Evolutionary conservation across 2,888 invertebrate species (phyloP), one percentile per base, ranked within the genome.

Genomic region (Nasonia oneida): DNA sequence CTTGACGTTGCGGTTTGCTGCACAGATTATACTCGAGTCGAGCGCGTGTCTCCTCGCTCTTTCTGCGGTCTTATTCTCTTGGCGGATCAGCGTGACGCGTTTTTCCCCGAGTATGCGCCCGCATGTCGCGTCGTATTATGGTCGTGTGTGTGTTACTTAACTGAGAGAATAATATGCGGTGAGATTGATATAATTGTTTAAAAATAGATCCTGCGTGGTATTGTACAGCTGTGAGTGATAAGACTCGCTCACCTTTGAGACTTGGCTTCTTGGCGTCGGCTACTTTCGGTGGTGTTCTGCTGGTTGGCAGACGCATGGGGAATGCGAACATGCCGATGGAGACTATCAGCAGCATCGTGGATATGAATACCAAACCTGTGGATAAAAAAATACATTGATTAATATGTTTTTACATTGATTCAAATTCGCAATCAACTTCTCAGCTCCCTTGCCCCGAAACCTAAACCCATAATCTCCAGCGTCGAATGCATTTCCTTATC

Each of bases 241-340:
- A 18, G 18, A 3, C 0, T 14, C 8, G 87, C 90, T 91, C 87
- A 96, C 96, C 96, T 95, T 95, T 95, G 84, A 96, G 94, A 89
- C 95, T 94, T 1, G 96, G 95, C 81, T 95, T 95, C 88, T 94
- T 94, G 71, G 95, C 93, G 53, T 93, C 93, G 57, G 93, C 91
- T 12, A 92, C 89, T 91, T 91, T 87, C 12, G 90, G 88, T 15
- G 90, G 90, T 12, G 89, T 89, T 86, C 88, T 87, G 87, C 94
- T 94, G 83, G 95, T 94, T 70, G 95, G 95, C 92, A 98, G 95
- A 92, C 97, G 95, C 88, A 96, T 96, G 86, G 98, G 98, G 93
- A 98, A 98, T 89, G 97, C 97, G 94, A 98, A 98, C 97, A 99
- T 98, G 82, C 97, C 96, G 81, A 97, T 94, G 1, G 98, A 97